Evolutionary conservation across 2,888 invertebrate species (phyloP).

Genomic region (Mimas tiliae): DNA sequence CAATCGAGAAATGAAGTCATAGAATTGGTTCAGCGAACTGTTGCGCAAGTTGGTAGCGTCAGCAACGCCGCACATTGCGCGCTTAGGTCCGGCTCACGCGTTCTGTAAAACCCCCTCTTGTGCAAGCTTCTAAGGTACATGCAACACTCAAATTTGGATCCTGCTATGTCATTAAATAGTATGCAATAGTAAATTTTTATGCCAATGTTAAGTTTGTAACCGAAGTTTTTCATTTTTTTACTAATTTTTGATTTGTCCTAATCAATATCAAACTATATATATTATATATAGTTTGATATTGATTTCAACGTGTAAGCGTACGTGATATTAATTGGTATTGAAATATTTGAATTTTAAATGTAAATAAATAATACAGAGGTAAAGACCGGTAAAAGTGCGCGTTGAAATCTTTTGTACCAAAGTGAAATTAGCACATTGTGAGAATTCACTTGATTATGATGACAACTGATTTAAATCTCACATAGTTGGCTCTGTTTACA

Average conservation of each 20-base stretch:
- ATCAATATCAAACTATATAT: too few relatives aligned
- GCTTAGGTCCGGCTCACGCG: constrained; percentile 66
- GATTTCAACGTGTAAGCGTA: not conserved
- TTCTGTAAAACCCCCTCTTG: constrained; percentile 73
- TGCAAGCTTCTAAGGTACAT: constrained; percentile 54
- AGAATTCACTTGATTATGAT: constrained; percentile 22
- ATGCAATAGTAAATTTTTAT: not conserved
- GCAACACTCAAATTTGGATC: constrained; percentile 17
- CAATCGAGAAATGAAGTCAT: constrained; percentile 38
- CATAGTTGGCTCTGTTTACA: not conserved
- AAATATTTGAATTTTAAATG: not conserved
- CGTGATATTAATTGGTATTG: not conserved
- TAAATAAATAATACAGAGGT: not conserved
- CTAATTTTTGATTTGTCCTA: too few relatives aligned
- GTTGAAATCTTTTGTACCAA: constrained; percentile 71
- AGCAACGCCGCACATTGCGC: constrained; percentile 42
- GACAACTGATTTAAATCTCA: constrained; percentile 12
- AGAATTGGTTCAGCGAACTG: constrained; percentile 74
- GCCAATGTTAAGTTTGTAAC: not conserved
- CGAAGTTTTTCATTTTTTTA: not conserved
- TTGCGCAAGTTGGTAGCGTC: constrained; percentile 62
- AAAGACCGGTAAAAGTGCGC: constrained; percentile 40
- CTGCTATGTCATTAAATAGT: constrained; percentile 18
- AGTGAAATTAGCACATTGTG: constrained; percentile 7
- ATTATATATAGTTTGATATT: not conserved